Base-by-base conservation (phyloP, 2,888 invertebrate genomes). In the Zaprionus bogoriensis region DNA sequence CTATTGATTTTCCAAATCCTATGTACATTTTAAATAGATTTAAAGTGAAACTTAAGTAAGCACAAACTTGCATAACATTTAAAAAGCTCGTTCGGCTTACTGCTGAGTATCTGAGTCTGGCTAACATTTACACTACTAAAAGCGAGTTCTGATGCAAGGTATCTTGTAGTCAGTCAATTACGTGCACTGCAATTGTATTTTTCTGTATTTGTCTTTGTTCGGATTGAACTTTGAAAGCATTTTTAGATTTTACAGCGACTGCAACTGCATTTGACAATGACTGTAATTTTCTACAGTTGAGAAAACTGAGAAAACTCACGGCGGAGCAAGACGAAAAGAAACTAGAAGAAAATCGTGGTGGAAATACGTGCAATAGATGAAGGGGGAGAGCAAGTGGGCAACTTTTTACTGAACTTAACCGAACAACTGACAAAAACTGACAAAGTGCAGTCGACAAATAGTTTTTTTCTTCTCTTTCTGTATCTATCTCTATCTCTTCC, bases 401-500 rank as follows among this genome's bases (percentile, higher is more conserved):
- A 72, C 71, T 79, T 74, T 69, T 50, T 59, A 55, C 64, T 55
- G 58, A 71, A 77, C 67, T 66, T 61, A 66, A 72, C 61, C 60
- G 67, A 77, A 77, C 62, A 72, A 77, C 64, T 66, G 71, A 66
- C 77, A 82, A 72, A 82, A 79, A 72, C 76, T 77, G 71, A 79
- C 79, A 82, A 83, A 82, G 75, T 77, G 75, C 62, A 80, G 70
- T 75, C 77, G 63, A 38, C 59, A 64, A 58, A 70, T 67, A 69
- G 67, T 64, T 54, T 46, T 53, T 28, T 20, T 46, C n/a, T 46
- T 65, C 38, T 10, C 5, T 46, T 39, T 46, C 12, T 46, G 12
- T 3, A 48, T 28, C 12, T 44, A 19, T 46, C 14, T 30, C 28
- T 5, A 38, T 3, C 7, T 39, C 36, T 27, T 50, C n/a, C 27